Conservation (phyloP, 2,888 invertebrate genomes). For the Aphelenchoides bicaudatus region DNA sequence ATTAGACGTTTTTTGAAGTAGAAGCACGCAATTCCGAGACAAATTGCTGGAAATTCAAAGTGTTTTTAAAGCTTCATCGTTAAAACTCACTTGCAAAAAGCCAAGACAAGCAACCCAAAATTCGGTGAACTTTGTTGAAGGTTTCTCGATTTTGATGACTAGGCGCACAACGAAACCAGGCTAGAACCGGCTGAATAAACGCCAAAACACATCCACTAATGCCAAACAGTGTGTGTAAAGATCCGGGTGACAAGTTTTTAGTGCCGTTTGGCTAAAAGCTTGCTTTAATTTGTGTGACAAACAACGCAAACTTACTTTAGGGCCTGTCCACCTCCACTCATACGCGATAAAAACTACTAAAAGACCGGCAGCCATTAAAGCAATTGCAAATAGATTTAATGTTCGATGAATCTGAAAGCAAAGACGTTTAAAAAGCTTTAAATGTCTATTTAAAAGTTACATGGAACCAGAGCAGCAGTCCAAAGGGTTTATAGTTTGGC, state of each 20-base stretch:
- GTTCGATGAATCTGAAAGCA: conserved; percentile 21
- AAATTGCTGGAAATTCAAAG: conserved; percentile 1
- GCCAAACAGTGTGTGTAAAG: conserved; percentile 23
- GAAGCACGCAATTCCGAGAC: neutral
- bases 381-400: conserved; percentile 20
- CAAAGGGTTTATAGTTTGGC: conserved; percentile 15
- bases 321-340: conserved; percentile 20
- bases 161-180: conserved; percentile 20
- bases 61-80: neutral
- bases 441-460: neutral
- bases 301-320: neutral
- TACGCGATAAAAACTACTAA: conserved; percentile 14
- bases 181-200: conserved; percentile 15
- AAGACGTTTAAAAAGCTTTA: neutral
- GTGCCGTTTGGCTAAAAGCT: neutral
- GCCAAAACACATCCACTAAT: conserved; percentile 9
- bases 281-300: neutral
- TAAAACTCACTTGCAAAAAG: conserved; percentile 8
- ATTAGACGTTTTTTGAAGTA: conserved; percentile 1
- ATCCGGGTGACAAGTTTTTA: conserved; percentile 9
- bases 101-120: conserved; percentile 5
- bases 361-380: conserved; percentile 16
- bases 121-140: conserved; percentile 20
- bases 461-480: conserved; percentile 21
- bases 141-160: neutral